A percentile compares a stretch with the other conserved stretches of the same genome.
Conservation (phyloP, 2,888 invertebrate species). For the Kuschelorhynchus macadamiae region DNA sequence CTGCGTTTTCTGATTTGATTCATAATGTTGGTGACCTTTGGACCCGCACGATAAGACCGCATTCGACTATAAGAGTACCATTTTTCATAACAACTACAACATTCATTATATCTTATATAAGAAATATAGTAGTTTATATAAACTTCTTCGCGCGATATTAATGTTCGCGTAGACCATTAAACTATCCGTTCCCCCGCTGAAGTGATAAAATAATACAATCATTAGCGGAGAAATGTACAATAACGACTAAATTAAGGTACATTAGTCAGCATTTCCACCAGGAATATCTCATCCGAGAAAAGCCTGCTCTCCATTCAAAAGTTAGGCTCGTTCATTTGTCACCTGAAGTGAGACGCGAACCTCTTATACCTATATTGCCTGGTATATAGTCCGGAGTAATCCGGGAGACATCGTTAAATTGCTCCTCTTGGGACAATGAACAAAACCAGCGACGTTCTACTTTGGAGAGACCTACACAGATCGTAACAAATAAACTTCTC, state of each 20-base stretch:
- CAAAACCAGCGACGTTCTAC: constrained; percentile 14
- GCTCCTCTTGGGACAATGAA: constrained; percentile 43
- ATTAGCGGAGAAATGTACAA: constrained; percentile 38
- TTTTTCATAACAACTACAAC: no score
- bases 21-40: no score
- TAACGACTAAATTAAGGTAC: constrained; percentile 50
- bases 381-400: constrained; percentile 45
- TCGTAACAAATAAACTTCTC: no score
- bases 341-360: constrained; percentile 55
- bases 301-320: constrained; percentile 59
- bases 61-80: no score
- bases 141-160: background rate
- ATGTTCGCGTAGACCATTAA: constrained; percentile 1
- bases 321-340: constrained; percentile 66
- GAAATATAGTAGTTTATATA: background rate
- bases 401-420: constrained; percentile 48
- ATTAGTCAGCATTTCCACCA: constrained; percentile 50
- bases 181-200: background rate
- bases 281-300: constrained; percentile 49
- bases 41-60: no score
- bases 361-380: constrained; percentile 47
- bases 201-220: constrained; percentile 44
- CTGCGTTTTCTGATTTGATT: no score
- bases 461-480: background rate
- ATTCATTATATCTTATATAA: no score